These are phyloP conservation scores for Sander lucioperca DNA, from an alignment of 2,113 vertebrate genomes.

Conservation along the genomic window DNA sequence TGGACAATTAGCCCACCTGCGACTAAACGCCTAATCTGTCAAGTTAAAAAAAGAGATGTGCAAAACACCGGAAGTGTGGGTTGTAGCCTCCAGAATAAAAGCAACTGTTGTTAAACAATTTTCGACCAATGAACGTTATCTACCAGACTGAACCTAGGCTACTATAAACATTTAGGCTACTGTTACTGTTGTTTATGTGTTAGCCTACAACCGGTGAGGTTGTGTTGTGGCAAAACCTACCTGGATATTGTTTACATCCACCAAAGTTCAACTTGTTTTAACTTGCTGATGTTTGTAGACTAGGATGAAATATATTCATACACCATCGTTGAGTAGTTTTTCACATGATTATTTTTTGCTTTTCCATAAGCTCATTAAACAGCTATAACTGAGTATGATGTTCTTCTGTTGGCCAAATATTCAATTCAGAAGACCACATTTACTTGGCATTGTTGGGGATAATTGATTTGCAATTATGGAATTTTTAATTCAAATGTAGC, in stretches of 20 bases:
- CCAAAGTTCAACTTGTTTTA: neutral
- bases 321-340: neutral
- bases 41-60: neutral
- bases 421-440: no score
- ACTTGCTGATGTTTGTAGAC: neutral
- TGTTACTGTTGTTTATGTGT: neutral
- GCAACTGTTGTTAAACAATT: neutral
- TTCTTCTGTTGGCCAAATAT: no score
- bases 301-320: no score
- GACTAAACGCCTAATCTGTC: neutral
- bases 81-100: conserved; percentile 54
- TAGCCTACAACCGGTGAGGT: neutral
- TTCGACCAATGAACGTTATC: neutral
- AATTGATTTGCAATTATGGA: no score
- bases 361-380: neutral
- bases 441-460: no score
- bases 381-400: no score
- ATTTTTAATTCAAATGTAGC: no score
- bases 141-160: neutral
- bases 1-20: neutral
- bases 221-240: neutral
- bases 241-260: neutral
- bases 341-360: neutral
- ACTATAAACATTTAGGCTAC: neutral
- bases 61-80: neutral